Evolutionary conservation across 2,888 invertebrate species (phyloP).

Genomic region (Cryptocephalus primarius): DNA sequence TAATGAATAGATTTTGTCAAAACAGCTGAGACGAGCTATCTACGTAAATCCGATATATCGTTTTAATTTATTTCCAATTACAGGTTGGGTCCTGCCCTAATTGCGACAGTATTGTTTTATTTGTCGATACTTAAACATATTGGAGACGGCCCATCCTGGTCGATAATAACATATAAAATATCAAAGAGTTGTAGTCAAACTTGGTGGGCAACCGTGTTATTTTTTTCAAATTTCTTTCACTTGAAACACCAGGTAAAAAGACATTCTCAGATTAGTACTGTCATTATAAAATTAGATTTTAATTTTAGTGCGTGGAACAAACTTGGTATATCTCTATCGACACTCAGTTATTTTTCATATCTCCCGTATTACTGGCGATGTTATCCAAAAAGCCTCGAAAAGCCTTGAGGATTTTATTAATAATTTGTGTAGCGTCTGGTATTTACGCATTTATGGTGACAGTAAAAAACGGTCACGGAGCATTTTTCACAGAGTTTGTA

Average conservation of each 20-base stretch:
- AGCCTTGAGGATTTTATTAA: slow-evolving; percentile 7
- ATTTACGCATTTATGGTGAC: slow-evolving; percentile 6
- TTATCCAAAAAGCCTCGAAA: slow-evolving; percentile 31
- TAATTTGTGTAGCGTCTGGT: slow-evolving; percentile 8
- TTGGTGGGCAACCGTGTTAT: slow-evolving; percentile 37
- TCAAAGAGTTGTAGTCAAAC: slow-evolving; percentile 25
- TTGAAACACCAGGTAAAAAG: slow-evolving; percentile 21
- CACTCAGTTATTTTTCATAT: slow-evolving; percentile 45
- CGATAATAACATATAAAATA: slow-evolving; percentile 16
- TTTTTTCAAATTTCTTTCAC: slow-evolving; percentile 34
- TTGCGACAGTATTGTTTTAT: slow-evolving; percentile 35
- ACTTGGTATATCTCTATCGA: slow-evolving; percentile 50
- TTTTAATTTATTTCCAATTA: background rate
- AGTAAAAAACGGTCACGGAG: too few species aligned
- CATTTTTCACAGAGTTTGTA: too few species aligned
- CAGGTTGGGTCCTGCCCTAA: slow-evolving; percentile 39
- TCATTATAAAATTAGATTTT: too few species aligned
- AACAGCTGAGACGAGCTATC: background rate
- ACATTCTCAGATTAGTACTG: background rate
- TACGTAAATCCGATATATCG: background rate
- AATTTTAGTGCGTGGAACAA: slow-evolving; percentile 39
- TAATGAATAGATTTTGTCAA: too few species aligned
- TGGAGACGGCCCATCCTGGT: slow-evolving; percentile 40
- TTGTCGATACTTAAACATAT: slow-evolving; percentile 36
- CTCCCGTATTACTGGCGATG: slow-evolving; percentile 43